These are phyloP conservation scores for Acholoe squamosa DNA, from an alignment of 2,888 invertebrate genomes.

Conservation along the genomic window DNA sequence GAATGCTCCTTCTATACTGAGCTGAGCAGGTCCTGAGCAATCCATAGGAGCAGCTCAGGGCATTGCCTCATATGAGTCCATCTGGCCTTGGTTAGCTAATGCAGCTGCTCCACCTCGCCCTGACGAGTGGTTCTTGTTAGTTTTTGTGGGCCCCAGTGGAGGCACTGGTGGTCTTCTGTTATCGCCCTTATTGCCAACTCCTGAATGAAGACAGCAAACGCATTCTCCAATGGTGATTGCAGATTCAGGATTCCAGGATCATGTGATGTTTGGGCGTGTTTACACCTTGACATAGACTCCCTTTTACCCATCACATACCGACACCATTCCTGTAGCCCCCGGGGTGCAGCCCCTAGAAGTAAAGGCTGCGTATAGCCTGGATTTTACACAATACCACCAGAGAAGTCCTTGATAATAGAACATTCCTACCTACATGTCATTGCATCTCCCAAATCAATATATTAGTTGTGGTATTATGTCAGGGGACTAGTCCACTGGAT, in stretches of 20 bases:
- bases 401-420: too few species aligned
- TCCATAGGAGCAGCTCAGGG: neutral
- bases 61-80: neutral
- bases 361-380: too few species aligned
- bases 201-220: neutral
- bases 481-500: too few species aligned
- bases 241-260: neutral
- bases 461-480: too few species aligned
- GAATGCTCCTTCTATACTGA: too few species aligned
- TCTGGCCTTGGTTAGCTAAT: constrained; percentile 28
- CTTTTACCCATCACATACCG: constrained; percentile 1
- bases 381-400: too few species aligned
- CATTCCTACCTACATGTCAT: too few species aligned
- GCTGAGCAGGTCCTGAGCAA: neutral
- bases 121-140: neutral
- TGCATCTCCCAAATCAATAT: too few species aligned
- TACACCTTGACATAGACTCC: neutral
- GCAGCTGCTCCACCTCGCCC: neutral
- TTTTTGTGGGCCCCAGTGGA: neutral
- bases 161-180: neutral
- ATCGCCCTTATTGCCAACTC: too few species aligned
- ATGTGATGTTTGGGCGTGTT: constrained; percentile 12
- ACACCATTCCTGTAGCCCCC: neutral
- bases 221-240: neutral
- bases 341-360: too few species aligned